Evolutionary conservation across 2,113 vertebrate genomes (phyloP).

Genomic region (Numida meleagris): DNA sequence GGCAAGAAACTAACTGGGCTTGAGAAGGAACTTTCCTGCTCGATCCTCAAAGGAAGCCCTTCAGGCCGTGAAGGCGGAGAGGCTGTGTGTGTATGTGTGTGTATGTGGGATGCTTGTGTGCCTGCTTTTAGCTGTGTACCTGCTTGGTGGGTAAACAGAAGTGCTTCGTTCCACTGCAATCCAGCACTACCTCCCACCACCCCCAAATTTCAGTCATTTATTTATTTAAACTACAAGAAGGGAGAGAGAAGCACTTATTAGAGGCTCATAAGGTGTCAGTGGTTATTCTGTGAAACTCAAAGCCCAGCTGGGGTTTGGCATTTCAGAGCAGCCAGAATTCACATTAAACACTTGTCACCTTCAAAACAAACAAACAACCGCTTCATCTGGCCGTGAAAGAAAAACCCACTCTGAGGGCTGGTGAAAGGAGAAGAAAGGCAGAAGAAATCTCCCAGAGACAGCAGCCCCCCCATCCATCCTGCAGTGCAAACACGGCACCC

Average conservation of each 20-base stretch:
- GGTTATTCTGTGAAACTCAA: constrained; percentile 71
- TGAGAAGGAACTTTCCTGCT: background rate
- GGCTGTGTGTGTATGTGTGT: background rate
- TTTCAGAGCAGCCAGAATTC: constrained; percentile 63
- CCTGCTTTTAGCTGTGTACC: background rate
- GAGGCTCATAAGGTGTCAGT: constrained; percentile 66
- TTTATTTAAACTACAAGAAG: constrained; percentile 54
- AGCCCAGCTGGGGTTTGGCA: constrained; percentile 68
- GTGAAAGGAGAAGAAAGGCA: background rate
- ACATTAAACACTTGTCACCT: constrained; percentile 62
- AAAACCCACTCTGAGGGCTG: background rate
- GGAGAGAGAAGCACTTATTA: constrained; percentile 66
- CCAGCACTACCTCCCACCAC: constrained; percentile 15
- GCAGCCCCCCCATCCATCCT: background rate
- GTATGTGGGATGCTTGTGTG: background rate
- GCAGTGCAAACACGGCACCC: background rate
- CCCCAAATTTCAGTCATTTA: constrained; percentile 52
- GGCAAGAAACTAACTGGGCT: background rate
- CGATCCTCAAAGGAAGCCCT: background rate
- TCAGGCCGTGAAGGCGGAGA: background rate
- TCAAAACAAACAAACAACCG: constrained; percentile 29
- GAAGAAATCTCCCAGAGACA: background rate
- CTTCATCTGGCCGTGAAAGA: constrained; percentile 56
- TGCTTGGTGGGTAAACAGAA: constrained; percentile 46
- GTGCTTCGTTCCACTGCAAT: constrained; percentile 18